Conservation (phyloP, 1,140 invertebrate species). For the Chymomyza costata region DNA sequence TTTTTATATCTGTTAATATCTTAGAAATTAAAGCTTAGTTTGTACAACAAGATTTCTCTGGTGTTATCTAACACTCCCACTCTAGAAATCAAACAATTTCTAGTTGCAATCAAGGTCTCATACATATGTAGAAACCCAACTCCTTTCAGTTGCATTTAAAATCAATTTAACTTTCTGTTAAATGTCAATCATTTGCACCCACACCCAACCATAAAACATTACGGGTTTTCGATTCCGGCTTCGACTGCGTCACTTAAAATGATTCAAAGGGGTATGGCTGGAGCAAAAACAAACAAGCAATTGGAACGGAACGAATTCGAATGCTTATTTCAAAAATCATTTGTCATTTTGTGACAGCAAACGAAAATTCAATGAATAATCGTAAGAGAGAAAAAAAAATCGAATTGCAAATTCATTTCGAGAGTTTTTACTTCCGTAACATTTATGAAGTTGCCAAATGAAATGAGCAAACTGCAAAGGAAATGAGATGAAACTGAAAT, state of each 20-base stretch:
- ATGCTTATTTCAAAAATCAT: constrained; percentile 69
- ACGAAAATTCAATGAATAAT: constrained; percentile 22
- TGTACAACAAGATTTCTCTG: no score
- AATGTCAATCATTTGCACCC: constrained; percentile 66
- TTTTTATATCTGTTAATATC: no score
- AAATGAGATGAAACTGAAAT: no score
- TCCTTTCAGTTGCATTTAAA: constrained; percentile 67
- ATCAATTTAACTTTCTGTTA: constrained; percentile 71
- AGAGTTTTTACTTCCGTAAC: background rate
- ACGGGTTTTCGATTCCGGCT: constrained; percentile 17
- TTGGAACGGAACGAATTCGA: constrained; percentile 35
- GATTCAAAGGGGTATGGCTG: background rate
- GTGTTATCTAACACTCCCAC: no score
- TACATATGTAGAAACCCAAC: no score
- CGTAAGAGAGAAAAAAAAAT: no score
- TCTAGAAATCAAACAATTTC: no score
- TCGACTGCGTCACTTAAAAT: no score
- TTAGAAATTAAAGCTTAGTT: no score
- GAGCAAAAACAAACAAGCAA: constrained; percentile 56
- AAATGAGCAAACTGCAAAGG: no score
- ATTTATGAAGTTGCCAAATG: constrained; percentile 20
- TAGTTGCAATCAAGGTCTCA: no score
- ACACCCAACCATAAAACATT: constrained; percentile 21
- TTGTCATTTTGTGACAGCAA: constrained; percentile 63
- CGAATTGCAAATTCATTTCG: constrained; percentile 25